These are phyloP conservation scores for Gephyroberyx darwinii DNA, from an alignment of 2,797 vertebrate species.

Conservation along the genomic window DNA sequence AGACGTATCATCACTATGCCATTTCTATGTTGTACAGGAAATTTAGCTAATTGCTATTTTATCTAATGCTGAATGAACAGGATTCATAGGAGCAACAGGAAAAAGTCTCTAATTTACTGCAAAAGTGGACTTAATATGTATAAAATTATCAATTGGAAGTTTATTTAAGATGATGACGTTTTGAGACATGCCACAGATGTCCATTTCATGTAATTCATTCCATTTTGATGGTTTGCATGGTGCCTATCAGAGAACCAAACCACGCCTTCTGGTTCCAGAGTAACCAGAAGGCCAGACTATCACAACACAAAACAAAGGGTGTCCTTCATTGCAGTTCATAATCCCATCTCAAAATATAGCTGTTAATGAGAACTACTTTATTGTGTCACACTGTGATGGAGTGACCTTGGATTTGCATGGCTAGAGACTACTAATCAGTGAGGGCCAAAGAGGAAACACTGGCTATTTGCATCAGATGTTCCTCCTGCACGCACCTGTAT, in stretches of 20 bases:
- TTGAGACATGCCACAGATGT: neutral
- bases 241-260: too few relatives aligned
- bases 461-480: slow-evolving; percentile 78
- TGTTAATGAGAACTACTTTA: slow-evolving; percentile 48
- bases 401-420: slow-evolving; percentile 76
- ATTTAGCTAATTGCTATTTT: too few relatives aligned
- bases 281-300: too few relatives aligned
- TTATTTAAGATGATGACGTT: neutral
- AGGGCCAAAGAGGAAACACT: slow-evolving; percentile 62
- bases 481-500: slow-evolving; percentile 58
- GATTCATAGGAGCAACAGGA: neutral
- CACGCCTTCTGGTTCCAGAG: too few relatives aligned
- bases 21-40: too few relatives aligned
- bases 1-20: too few relatives aligned
- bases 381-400: slow-evolving; percentile 50
- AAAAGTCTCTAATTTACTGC: neutral
- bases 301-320: too few relatives aligned
- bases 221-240: too few relatives aligned
- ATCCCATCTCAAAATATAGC: slow-evolving; percentile 57
- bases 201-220: too few relatives aligned
- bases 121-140: neutral
- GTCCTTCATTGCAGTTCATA: neutral
- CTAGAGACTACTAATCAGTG: slow-evolving; percentile 58
- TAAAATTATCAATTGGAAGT: too few relatives aligned
- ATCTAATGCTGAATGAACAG: too few relatives aligned